Base-by-base conservation (phyloP, 2,797 vertebrate species). In the Melanotaenia nigrans region DNA sequence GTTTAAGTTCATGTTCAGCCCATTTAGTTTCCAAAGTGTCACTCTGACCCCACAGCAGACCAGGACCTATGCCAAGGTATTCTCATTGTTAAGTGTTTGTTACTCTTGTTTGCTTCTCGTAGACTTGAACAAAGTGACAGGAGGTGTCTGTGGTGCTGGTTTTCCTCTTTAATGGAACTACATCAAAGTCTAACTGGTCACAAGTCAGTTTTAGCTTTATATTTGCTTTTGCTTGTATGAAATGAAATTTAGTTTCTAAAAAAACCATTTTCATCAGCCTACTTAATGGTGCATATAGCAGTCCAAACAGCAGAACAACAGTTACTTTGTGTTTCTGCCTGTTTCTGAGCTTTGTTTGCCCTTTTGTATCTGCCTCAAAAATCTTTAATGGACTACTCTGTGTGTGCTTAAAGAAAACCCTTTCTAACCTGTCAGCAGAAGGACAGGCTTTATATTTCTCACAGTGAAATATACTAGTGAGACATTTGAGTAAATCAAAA, bases 331-430 rank as follows among this genome's bases (percentile, higher is more conserved):
- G 38, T 73, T 62, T 25, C 54, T 33, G 9, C 54, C 51, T 53
- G 47, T 64, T 49, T 55, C 33, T 20, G 10, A 33, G 32, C 38
- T 36, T 22, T 38, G 24, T 64, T 64, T 78, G 64, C 56, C 78
- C 62, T 75, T 80, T 81, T 68, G 67, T 63, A 75, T 69, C 70
- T 67, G 66, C 63, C 71, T 78, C 57, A 78, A 63, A 79, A 81
- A 74, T 36, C 59, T 66, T 64, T 70, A 83, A 78, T 69, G 68
- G 61, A 71, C 62, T 64, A 54, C 75, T 82, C 56, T 38, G 36
- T 55, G 60, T 30, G 72, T 24, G 72, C 28, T 62, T 16, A 36
- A 60, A 71, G 24, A 66, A 65, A 86, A 25, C 13, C 24, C 11
- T 57, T 68, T 79, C 58, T 68, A 61, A 71, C 71, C 64, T 59